Evolutionary conservation across 1,140 invertebrate genomes (phyloP).

Genomic region (Drosophila mayri): DNA sequence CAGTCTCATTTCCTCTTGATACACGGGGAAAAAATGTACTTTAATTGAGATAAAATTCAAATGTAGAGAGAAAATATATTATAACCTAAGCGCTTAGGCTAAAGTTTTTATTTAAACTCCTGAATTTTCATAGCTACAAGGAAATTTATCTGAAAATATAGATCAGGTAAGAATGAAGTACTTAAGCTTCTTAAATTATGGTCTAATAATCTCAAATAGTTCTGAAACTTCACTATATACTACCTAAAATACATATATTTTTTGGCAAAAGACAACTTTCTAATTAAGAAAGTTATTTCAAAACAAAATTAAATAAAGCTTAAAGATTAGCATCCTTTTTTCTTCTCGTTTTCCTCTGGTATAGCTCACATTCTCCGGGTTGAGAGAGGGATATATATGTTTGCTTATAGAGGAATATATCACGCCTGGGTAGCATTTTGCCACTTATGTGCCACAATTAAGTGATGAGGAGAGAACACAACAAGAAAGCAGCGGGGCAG

Average conservation of each 20-base stretch:
- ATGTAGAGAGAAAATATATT: not conserved
- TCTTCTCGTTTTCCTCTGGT: conserved; percentile 9
- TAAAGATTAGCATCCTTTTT: not conserved
- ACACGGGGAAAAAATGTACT: not conserved
- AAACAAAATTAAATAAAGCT: not conserved
- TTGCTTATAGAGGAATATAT: conserved; percentile 41
- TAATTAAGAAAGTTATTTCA: not conserved
- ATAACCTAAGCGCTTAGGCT: not conserved
- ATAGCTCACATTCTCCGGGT: conserved; percentile 6
- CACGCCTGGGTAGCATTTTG: conserved; percentile 42
- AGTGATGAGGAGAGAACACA: conserved; percentile 44
- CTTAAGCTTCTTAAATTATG: too few species aligned
- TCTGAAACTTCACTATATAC: too few species aligned
- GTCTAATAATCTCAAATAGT: too few species aligned
- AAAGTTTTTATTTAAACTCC: not conserved
- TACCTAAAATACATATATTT: too few species aligned
- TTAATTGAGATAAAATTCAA: not conserved
- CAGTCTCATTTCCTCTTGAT: not conserved
- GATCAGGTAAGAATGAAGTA: too few species aligned
- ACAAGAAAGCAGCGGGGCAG: conserved; percentile 7
- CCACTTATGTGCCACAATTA: conserved; percentile 47
- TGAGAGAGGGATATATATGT: not conserved
- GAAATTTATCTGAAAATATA: not conserved
- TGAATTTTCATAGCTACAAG: too few species aligned
- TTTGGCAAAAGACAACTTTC: not conserved